Conservation (phyloP, 2,888 invertebrate genomes). For the Parthenolecanium corni region DNA sequence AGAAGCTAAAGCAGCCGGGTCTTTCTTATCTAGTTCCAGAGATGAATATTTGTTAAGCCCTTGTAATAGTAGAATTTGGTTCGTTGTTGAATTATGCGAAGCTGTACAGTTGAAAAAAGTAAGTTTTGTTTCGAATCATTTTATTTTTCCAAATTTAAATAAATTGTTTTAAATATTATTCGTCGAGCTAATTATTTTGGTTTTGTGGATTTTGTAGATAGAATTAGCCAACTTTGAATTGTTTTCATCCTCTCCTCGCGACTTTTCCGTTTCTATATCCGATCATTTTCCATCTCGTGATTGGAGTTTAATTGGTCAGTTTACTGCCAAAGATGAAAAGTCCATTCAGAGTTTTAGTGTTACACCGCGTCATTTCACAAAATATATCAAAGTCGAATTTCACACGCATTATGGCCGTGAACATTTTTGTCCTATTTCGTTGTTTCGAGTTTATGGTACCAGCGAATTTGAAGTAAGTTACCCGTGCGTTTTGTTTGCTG, state of each 20-base stretch:
- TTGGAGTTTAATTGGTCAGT: slow-evolving; percentile 80
- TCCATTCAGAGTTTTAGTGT: slow-evolving; percentile 76
- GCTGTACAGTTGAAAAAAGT: slow-evolving; percentile 82
- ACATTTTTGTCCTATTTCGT: slow-evolving; percentile 94
- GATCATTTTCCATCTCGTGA: slow-evolving; percentile 84
- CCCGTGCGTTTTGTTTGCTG: too few species aligned
- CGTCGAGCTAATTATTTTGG: not conserved
- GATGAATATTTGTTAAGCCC: slow-evolving; percentile 98
- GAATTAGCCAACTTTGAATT: slow-evolving; percentile 95
- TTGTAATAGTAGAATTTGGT: slow-evolving; percentile 86
- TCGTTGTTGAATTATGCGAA: slow-evolving; percentile 95
- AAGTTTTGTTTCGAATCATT: not conserved
- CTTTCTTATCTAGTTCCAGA: slow-evolving; percentile 73
- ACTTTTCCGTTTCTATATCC: slow-evolving; percentile 75
- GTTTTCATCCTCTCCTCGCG: slow-evolving; percentile 92
- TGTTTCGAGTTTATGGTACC: slow-evolving; percentile 85
- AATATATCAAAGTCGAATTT: slow-evolving; percentile 50
- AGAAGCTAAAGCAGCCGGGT: slow-evolving; percentile 76
- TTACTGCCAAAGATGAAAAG: slow-evolving; percentile 74
- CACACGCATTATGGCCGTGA: slow-evolving; percentile 90
- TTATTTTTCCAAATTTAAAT: not conserved
- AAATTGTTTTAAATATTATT: not conserved
- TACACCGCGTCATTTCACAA: slow-evolving; percentile 43
- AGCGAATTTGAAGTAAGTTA: slow-evolving; percentile 70
- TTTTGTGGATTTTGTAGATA: slow-evolving; percentile 42